Base-by-base conservation (phyloP, 2,113 vertebrate species). In the Prolemur simus region DNA sequence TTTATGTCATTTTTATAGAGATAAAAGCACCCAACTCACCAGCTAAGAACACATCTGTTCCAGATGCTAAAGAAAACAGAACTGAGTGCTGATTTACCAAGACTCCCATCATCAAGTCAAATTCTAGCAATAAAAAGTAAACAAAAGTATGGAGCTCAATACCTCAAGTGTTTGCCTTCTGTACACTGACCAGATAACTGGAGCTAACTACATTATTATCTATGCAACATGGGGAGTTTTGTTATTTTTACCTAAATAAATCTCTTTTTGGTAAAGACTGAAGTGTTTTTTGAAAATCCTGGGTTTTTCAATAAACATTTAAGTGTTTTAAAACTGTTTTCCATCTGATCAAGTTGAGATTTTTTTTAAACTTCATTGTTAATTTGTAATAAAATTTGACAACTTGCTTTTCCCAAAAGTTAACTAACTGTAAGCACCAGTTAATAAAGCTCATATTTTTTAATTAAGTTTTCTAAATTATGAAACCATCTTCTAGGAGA, bases 321-420 rank as follows among this genome's bases (percentile, higher is more conserved):
- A 86, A 58, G 45, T 69, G 34, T 60, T 95, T 95, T 64, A 13
- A 95, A 91, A 83, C 77, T 54, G 7, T 69, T 71, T 87, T 95
- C 42, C 63, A 60, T 64, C 23, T 63, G 32, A 25, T 87, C n/a
- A 95, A 81, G 6, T 54, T 45, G 54, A 6, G 34, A 81, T 39
- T 69, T 95, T 68, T 89, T 18, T 27, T 25, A 90, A 95, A 73
- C 39, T 60, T 91, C 15, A 49, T 82, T 83, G 94, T 81, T 90
- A 47, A 86, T 82, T 69, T 89, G 34, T 93, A 81, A 76, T 66
- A 85, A 85, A 96, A 86, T 10, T 34, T 74, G 45, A 95, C 49
- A 68, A 58, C 11, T 69, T 49, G 7, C 21, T 68, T 87, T 94
- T 64, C 29, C 14, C 49, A 34, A 64, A 91, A 82, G 68, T 81